phyloP scores from a whole-genome alignment of 2,113 vertebrate genomes.

The Petromus typicus region DNA sequence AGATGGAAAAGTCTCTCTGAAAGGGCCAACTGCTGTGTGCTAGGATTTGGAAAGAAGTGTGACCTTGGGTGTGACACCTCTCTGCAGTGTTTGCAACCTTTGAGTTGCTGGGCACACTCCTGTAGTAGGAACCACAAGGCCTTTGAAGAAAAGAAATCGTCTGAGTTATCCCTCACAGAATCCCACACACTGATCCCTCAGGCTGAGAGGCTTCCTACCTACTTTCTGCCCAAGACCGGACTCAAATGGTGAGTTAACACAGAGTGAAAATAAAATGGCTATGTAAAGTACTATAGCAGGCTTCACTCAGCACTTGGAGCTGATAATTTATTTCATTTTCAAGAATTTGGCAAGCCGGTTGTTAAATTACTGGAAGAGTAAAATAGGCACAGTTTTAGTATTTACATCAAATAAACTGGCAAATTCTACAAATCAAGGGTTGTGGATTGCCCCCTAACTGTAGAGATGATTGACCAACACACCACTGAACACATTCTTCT shows the following conservation, averaged over 20 bases:
- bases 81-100: background rate
- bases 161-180: background rate
- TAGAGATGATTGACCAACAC: background rate
- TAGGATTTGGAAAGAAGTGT: background rate
- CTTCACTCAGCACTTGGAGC: background rate
- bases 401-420: background rate
- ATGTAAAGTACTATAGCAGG: background rate
- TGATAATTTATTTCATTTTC: slow-evolving; percentile 16
- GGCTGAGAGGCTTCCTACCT: background rate
- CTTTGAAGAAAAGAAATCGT: background rate
- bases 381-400: background rate
- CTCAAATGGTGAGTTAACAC: background rate
- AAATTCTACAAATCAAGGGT: background rate
- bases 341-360: background rate
- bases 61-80: background rate
- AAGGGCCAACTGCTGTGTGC: background rate
- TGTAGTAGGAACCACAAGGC: too few species aligned
- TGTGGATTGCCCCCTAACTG: background rate
- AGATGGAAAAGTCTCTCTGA: background rate
- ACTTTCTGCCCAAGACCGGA: background rate
- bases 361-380: background rate
- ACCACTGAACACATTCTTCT: background rate
- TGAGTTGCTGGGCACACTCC: background rate
- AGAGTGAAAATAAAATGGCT: background rate
- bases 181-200: background rate